Conservation (phyloP, 2,113 vertebrate species). For the Myotis davidii region DNA sequence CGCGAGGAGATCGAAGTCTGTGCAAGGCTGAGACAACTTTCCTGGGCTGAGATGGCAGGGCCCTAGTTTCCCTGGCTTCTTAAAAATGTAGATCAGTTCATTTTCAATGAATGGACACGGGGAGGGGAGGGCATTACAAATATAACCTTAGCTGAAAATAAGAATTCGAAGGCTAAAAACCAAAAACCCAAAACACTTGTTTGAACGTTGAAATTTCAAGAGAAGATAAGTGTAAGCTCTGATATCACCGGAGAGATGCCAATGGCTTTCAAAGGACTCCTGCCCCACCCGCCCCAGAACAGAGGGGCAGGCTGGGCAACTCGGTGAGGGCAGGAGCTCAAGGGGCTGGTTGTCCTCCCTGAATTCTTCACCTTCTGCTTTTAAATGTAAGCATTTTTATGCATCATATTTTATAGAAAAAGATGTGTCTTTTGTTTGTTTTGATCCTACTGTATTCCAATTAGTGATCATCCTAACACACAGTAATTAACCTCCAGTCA, state of each 20-base stretch:
- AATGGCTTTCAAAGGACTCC: background rate
- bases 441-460: background rate
- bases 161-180: background rate
- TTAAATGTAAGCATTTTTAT: background rate
- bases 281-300: rapidly evolving
- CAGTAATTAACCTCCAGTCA: constrained; percentile 27
- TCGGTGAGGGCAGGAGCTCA: rapidly evolving
- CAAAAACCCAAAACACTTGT: background rate
- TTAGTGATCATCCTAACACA: constrained; percentile 32
- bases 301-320: background rate
- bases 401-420: background rate
- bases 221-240: background rate
- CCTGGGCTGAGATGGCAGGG: background rate
- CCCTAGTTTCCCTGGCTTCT: background rate
- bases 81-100: background rate
- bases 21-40: background rate
- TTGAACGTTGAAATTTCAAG: background rate
- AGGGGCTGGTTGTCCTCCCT: background rate
- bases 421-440: background rate
- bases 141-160: background rate
- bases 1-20: background rate
- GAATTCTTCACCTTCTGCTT: background rate
- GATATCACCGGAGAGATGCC: too few relatives aligned
- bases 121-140: background rate
- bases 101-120: background rate